Evolutionary conservation across 1,140 invertebrate species (phyloP), one percentile per base, ranked within the genome.

Genomic region (Stegodyphus dumicola): DNA sequence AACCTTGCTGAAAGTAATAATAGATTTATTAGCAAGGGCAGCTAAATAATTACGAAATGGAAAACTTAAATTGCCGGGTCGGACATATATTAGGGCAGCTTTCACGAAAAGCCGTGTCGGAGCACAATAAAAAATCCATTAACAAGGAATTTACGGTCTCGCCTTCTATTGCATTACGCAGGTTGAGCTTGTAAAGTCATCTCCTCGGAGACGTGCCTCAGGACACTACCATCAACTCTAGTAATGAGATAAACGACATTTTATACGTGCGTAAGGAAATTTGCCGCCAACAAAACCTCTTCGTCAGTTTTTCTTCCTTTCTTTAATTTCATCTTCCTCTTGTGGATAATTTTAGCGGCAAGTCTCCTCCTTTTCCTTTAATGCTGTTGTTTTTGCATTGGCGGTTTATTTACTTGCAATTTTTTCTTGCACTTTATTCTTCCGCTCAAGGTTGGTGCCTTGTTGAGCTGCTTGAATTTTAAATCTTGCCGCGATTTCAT

Each of bases 201-300:
- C 33, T 86, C 84, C 84, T 78, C 17, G 6, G 84, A 77, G 84
- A 78, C 15, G 11, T 17, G 74, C 73, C 81, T 76, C 81, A 9
- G 73, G 81, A 76, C 81, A 76, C 11, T 33, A 17, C 81, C 74
- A 76, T 77, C 81, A 76, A 76, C 64, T 64, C n/a, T 65, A 77
- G 81, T 86, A 86, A 86, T 86, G 76, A 78, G 84, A 86, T 86
- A 86, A 86, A 77, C 76, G 76, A 86, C 75, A 86, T 86, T 86
- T 86, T 78, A 86, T 86, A 86, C 76, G 75, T 64, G 60, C 54
- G 71, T 83, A 83, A 83, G 71, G 56, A 83, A 83, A 83, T 74
- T 83, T 83, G 70, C 60, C 79, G 79, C 79, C 79, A 83, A 83
- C 70, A 83, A 83, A 83, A 83, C 79, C 69, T 83, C 70, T 64